Percentiles rank a stretch among this genome's conserved stretches.
Evolutionary conservation across 2,113 vertebrate genomes (phyloP).

Genomic region (Gnathonemus longibarbis): DNA sequence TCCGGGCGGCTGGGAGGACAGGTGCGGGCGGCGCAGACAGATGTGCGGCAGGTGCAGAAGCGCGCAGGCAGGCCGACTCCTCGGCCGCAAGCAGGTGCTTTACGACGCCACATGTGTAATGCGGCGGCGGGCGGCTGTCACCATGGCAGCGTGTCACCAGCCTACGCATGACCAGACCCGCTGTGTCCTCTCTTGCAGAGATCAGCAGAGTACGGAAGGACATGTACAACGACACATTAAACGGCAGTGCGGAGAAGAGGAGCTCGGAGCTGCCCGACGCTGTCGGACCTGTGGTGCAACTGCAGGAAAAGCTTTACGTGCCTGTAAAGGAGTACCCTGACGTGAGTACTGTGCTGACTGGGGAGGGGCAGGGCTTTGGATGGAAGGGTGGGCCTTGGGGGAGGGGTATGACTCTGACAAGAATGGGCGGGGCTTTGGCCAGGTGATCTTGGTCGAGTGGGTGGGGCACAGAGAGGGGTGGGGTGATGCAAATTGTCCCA

Average conservation of each 20-base stretch:
- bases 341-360: constrained; percentile 61
- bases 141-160: neutral
- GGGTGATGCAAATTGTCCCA: neutral
- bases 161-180: constrained; percentile 9
- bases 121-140: neutral
- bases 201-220: constrained; percentile 91
- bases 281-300: constrained; percentile 78
- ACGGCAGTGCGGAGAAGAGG: constrained; percentile 80
- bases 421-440: neutral
- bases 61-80: neutral
- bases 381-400: neutral
- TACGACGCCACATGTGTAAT: neutral
- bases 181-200: constrained; percentile 63
- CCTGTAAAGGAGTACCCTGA: constrained; percentile 90
- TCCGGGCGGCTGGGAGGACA: neutral
- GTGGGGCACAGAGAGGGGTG: neutral
- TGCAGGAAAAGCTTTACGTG: constrained; percentile 91
- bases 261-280: constrained; percentile 80
- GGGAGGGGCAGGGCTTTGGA: neutral
- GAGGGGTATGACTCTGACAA: neutral
- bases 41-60: neutral
- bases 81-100: neutral
- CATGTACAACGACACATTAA: constrained; percentile 91
- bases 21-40: neutral
- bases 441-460: neutral